Conservation (phyloP, 30 jellyfish, hydroid and myxozoan species). For the Aurelia sp. region DNA sequence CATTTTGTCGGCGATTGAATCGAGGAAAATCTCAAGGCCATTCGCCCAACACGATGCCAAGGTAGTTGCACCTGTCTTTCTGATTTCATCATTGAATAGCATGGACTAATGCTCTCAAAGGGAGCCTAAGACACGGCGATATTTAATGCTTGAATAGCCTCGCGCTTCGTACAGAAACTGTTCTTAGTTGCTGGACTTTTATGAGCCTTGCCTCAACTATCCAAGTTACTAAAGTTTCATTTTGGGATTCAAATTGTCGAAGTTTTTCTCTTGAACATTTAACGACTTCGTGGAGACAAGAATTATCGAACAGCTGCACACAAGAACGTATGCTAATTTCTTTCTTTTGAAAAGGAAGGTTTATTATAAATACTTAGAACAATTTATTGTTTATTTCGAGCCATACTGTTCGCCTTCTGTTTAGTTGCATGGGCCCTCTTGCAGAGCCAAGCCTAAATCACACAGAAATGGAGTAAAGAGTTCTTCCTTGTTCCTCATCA, state of each 20-base stretch:
- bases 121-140: constrained; percentile 68
- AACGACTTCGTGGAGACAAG: constrained; percentile 78
- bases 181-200: constrained; percentile 68
- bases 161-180: constrained; percentile 69
- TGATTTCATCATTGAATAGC: constrained; percentile 19
- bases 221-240: constrained; percentile 56
- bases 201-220: constrained; percentile 35
- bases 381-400: constrained; percentile 77
- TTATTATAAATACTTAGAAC: constrained; percentile 78
- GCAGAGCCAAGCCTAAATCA: constrained; percentile 13
- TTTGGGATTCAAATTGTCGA: constrained; percentile 47
- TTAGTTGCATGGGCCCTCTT: constrained; percentile 57
- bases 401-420: constrained; percentile 84
- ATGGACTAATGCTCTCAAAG: constrained; percentile 74
- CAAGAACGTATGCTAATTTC: constrained; percentile 83
- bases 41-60: constrained; percentile 12
- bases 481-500: constrained; percentile 8
- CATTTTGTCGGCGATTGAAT: background rate
- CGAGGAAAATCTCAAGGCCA: constrained; percentile 16
- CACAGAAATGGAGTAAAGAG: constrained; percentile 50
- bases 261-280: constrained; percentile 69
- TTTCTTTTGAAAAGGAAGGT: constrained; percentile 77
- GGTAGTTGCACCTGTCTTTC: constrained; percentile 59
- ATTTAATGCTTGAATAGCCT: constrained; percentile 72
- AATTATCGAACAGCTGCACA: constrained; percentile 75